Evolutionary conservation across 2,113 vertebrate genomes (phyloP), one percentile per base, ranked within the genome.

Genomic region (Carassius gibelio): DNA sequence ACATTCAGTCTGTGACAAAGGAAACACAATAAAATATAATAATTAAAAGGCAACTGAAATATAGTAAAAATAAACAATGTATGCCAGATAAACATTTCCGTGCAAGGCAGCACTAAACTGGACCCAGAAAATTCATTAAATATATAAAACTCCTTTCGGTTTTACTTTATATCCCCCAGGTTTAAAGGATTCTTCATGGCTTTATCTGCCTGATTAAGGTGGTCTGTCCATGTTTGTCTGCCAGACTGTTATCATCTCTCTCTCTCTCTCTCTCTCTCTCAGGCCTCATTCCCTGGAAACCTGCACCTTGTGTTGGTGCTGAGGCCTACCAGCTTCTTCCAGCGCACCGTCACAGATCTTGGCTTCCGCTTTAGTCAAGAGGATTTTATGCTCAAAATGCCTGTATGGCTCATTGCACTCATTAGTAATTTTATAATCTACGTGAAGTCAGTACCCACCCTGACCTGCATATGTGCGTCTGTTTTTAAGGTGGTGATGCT

Each of bases 281-380:
- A 99, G 98, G 95, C 94, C 0, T 99, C 97, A 75, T 99, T 99
- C 90, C 98, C 98, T 1, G 98, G 97, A 77, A 98, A 95, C 83
- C 94, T 99, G 89, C 97, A 99, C 90, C 88, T 99, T 87, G 96
- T 99, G 78, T 93, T 99, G 94, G 97, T 99, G 75, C 95, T 99
- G 19, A 96, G 98, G 59, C 98, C 98, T 87, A 98, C 96, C 13
- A 96, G 96, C 30, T 99, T 99, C 93, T 96, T 99, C 92, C 98
- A 99, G 83, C 96, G 98, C 84, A 98, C 98, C 50, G 97, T 99
- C 86, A 98, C 98, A 0, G 98, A 99, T 90, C 95, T 99, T 11
- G 97, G 97, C 69, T 99, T 99, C 88, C 97, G 98, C 42, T 98
- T 98, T 93, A 97, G 96, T 87, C 98, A 98, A 79, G 97, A 99